Evolutionary conservation across 2,888 invertebrate species (phyloP), one percentile per base, ranked within the genome.

Genomic region (Elegia similella): DNA sequence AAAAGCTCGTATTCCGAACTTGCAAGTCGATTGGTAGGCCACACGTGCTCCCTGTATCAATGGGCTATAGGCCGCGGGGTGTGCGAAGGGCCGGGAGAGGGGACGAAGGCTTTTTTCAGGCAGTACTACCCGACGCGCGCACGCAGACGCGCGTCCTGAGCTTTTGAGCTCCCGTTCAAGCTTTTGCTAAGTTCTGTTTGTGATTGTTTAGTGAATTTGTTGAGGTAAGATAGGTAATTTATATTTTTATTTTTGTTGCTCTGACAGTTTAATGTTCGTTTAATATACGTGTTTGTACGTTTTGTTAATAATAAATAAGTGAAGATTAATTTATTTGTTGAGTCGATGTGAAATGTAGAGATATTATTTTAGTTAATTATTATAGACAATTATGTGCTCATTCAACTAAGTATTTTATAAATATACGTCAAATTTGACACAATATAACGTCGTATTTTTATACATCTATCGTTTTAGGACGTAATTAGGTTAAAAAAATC

Each of bases 91-190:
- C 68, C 63, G 63, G 75, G 64, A 66, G 67, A 64, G 62, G 75
- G 75, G 67, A 65, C 61, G 65, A 77, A 89, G 89, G 87, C 89
- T 89, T 91, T 90, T 90, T 91, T 89, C 90, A 90, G 90, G 88
- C 90, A 91, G 91, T 90, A 72, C 73, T 65, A 68, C 65, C 70
- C 72, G 73, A 77, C 68, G 72, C 85, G 82, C 84, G 76, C 72
- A 68, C 69, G 76, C 68, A 64, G 74, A 64, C 77, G 83, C 78
- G 78, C 80, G 88, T 79, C 68, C 65, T 64, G 69, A 63, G 62
- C 65, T 64, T 65, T 47, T 38, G 64, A 68, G 67, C 64, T 69
- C 44, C 59, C 43, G 59, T 58, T 54, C 58, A 55, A 52, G 55
- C 58, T 58, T 55, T 57, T 60, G 32, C 58, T 52, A 46, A 42